Evolutionary conservation across 2,797 vertebrate species (phyloP).

Genomic region (Hoplostethus mediterraneus): DNA sequence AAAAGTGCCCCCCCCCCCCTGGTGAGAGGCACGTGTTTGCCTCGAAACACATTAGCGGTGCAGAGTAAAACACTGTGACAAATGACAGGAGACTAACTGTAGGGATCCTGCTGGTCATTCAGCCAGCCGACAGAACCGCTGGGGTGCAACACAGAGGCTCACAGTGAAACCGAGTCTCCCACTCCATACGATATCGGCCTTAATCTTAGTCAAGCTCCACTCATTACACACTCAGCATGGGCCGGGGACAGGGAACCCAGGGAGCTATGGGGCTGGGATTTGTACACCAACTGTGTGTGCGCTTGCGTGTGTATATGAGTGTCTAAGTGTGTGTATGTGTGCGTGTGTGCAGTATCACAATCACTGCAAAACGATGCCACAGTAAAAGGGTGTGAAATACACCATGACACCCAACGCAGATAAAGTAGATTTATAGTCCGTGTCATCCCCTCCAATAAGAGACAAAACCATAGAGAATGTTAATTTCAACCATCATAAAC

Average conservation of each 20-base stretch:
- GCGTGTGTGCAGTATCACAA: constrained; percentile 45
- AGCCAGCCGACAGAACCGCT: constrained; percentile 55
- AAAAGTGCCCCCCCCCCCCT: constrained; percentile 20
- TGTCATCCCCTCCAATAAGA: constrained; percentile 58
- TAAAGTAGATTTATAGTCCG: constrained; percentile 66
- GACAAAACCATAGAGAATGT: constrained; percentile 67
- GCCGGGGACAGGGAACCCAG: constrained; percentile 59
- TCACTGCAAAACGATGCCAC: constrained; percentile 56
- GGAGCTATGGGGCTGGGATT: constrained; percentile 60
- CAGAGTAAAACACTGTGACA: constrained; percentile 69
- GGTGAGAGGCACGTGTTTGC: constrained; percentile 56
- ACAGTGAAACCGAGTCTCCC: constrained; percentile 70
- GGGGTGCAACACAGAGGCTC: constrained; percentile 59
- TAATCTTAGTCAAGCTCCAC: constrained; percentile 78
- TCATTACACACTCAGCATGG: constrained; percentile 81
- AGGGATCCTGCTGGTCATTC: constrained; percentile 69
- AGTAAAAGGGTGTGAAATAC: constrained; percentile 67
- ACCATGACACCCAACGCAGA: constrained; percentile 58
- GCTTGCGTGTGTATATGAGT: constrained; percentile 20
- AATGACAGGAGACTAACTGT: constrained; percentile 72
- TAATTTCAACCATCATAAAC: constrained; percentile 77
- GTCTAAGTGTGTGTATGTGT: constrained; percentile 9
- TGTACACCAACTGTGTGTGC: constrained; percentile 49
- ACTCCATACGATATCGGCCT: constrained; percentile 69
- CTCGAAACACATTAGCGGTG: constrained; percentile 72